Base-by-base conservation (phyloP, 2,797 vertebrate species). In the Oryzias dopingdopingensis region DNA sequence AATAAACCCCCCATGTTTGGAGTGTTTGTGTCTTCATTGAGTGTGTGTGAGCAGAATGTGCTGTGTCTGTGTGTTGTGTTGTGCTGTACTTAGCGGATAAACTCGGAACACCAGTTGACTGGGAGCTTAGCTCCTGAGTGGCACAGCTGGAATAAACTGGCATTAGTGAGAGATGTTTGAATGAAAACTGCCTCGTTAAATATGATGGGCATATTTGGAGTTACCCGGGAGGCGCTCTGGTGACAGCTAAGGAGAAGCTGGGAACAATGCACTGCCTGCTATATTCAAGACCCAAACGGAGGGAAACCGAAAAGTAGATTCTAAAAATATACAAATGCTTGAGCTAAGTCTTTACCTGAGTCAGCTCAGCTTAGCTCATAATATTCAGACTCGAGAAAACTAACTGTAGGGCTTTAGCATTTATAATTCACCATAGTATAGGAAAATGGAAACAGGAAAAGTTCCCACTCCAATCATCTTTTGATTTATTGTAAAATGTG, bases 101-200 rank as follows among this genome's bases (percentile, higher is more conserved):
- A 86, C 83, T 82, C 70, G 56, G 78, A 85, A 79, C 61, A 72
- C 85, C 73, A 75, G 80, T 71, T 83, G 85, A 82, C 83, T 77
- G 69, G 69, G 65, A 88, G 87, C 87, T 89, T 85, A 89, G 84
- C 70, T 54, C 17, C 49, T 54, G 84, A 74, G 76, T 62, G 76
- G 70, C 56, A 72, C 74, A 68, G 73, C 72, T 77, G 76, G 74
- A 88, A 86, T 80, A 79, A 84, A 86, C 72, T 76, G 85, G 82
- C 81, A 84, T 89, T 88, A 86, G 76, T 40, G 53, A 14, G 69
- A 82, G 80, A 77, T 78, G 77, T 81, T 86, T 77, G 79, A 76
- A 80, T 76, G 73, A 86, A 84, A 89, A 84, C 74, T 75, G 82
- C 80, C 77, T 82, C 26, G 76, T 86, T 88, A 83, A 86, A 88